These are phyloP conservation scores for Spatulosminthurus flaviceps DNA, from an alignment of 2,888 invertebrate species.

Conservation along the genomic window DNA sequence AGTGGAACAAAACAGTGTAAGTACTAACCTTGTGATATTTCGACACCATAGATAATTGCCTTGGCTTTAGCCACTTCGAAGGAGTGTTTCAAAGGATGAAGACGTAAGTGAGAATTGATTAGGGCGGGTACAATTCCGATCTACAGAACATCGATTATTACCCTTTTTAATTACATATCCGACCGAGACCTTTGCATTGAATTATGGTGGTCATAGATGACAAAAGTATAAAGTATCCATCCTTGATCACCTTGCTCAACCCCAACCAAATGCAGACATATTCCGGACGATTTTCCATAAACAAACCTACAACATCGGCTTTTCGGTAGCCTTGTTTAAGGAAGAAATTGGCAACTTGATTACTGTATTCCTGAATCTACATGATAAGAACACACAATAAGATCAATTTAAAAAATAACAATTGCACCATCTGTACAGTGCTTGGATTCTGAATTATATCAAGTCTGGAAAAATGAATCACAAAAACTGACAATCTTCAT, in stretches of 20 bases:
- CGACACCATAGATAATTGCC: conserved; percentile 67
- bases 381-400: neutral
- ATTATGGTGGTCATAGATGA: too few relatives aligned
- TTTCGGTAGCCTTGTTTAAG: conserved; percentile 80
- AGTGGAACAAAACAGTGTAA: neutral
- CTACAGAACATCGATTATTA: too few relatives aligned
- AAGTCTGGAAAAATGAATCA: too few relatives aligned
- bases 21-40: conserved; percentile 53
- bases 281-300: conserved; percentile 92
- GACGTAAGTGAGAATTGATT: conserved; percentile 70
- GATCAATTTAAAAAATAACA: neutral
- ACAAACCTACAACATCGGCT: conserved; percentile 87
- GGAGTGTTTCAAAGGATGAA: conserved; percentile 69
- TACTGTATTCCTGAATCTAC: conserved; percentile 71
- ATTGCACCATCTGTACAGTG: too few relatives aligned
- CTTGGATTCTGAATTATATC: too few relatives aligned
- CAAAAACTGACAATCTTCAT: too few relatives aligned
- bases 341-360: conserved; percentile 82
- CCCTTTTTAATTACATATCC: too few relatives aligned
- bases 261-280: conserved; percentile 94
- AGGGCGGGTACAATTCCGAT: conserved; percentile 67
- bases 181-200: too few relatives aligned
- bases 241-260: conserved; percentile 72
- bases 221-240: too few relatives aligned
- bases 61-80: conserved; percentile 68